Base-by-base conservation (phyloP, 1,140 invertebrate genomes). In the Penaeus chinensis region DNA sequence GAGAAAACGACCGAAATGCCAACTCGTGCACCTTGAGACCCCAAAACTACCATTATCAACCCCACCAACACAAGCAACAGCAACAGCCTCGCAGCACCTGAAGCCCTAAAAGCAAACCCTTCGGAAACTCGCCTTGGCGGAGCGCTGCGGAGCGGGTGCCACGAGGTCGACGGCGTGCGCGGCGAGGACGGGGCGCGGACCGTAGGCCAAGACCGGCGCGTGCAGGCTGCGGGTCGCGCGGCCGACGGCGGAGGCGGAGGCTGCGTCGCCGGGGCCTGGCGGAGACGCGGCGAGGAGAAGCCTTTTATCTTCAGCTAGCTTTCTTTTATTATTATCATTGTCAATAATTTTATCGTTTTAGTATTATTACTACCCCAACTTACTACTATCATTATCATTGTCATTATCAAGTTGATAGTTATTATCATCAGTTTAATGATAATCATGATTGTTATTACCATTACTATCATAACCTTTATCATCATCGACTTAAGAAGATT, bases 121-220 rank as follows among this genome's bases (percentile, higher is more conserved):
- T 54, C 54, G 20, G 19, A 20, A n/a, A 42, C n/a, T 42, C 74
- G 82, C 86, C 80, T 87, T 47, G 3, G 42, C 69, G 7, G 80
- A 82, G 22, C 80, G 79, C 3, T 83, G 61, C 11, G 86, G 86
- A n/a, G 86, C 86, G 18, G 86, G 80, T 20, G 69, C 76, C 11
- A 87, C 10, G n/a, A 87, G 42, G 71, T 87, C 74, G n/a, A 83
- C 32, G 18, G 66, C n/a, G n/a, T 65, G 27, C 13, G 80, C 20
- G n/a, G 37, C 86, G 65, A n/a, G 3, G 42, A 61, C 71, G 19
- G 81, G 11, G 13, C 86, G 80, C 10, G 86, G 80, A 62, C 69
- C 80, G 42, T 87, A 87, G 0, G 86, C 61, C 27, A 87, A 27
- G 4, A 87, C 60, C 24, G 86, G 86, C 19, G 71, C 47, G 18